phyloP scores from a whole-genome alignment of 2,888 invertebrate genomes.

The Fragum fragum region DNA sequence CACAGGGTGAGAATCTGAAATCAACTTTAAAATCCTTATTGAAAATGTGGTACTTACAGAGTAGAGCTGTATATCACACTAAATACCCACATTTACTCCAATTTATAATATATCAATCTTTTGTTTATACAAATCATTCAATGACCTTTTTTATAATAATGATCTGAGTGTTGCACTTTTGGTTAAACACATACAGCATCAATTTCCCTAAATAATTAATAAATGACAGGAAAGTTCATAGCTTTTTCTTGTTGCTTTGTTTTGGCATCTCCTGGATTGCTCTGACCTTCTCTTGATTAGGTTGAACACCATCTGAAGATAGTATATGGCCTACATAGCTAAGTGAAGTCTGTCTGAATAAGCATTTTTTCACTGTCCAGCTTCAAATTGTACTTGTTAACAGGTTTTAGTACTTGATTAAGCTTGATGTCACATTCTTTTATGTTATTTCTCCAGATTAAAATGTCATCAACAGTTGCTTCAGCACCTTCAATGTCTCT shows the following conservation, averaged over 20 bases:
- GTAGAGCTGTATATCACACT: no score
- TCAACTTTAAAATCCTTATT: no score
- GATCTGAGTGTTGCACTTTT: no score
- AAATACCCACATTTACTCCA: no score
- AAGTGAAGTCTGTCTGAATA: constrained; percentile 42
- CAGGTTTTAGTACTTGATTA: constrained; percentile 31
- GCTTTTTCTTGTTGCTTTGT: constrained; percentile 31
- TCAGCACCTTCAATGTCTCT: constrained; percentile 46
- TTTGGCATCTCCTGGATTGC: constrained; percentile 36
- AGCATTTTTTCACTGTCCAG: constrained; percentile 50
- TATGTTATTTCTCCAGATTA: constrained; percentile 44
- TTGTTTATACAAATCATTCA: no score
- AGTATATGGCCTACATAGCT: constrained; percentile 60
- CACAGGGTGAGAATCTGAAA: no score
- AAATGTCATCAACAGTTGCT: constrained; percentile 56
- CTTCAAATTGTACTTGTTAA: constrained; percentile 44
- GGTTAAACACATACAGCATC: no score
- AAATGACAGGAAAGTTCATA: constrained; percentile 56
- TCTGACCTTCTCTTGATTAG: constrained; percentile 51
- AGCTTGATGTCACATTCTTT: constrained; percentile 50
- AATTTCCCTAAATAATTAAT: constrained; percentile 64
- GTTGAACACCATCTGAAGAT: constrained; percentile 42
- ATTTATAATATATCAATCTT: no score
- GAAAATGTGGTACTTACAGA: no score
- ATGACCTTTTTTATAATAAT: no score